These are phyloP conservation scores for Zeugodacus cucurbitae DNA, from an alignment of 1,140 invertebrate species.

Conservation along the genomic window DNA sequence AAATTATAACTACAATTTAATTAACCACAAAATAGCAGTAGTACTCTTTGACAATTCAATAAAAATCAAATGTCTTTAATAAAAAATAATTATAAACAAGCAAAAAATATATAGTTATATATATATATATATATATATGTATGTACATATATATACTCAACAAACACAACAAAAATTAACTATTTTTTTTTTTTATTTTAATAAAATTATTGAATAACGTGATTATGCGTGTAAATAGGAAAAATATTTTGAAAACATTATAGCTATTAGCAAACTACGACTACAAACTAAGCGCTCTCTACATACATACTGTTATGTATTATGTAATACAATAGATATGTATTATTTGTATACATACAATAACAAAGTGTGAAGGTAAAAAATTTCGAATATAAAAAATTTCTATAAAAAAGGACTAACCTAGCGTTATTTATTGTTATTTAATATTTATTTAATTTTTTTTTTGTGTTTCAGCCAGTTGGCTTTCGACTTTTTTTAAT, in stretches of 20 bases:
- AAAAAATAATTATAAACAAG: not conserved
- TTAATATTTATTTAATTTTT: not conserved
- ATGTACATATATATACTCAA: not conserved
- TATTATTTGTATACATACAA: not conserved
- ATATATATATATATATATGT: not conserved
- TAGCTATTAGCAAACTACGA: not conserved
- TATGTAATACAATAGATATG: constrained; percentile 13
- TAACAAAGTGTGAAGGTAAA: constrained; percentile 3
- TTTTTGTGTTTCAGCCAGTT: not conserved
- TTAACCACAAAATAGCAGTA: constrained; percentile 3
- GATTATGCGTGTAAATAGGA: constrained; percentile 14
- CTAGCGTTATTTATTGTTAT: not conserved
- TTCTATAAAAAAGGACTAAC: constrained; percentile 30
- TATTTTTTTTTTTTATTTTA: not conserved
- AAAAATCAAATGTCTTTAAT: not conserved
- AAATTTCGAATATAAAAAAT: constrained; percentile 32
- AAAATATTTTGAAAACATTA: constrained; percentile 12
- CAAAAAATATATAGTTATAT: not conserved
- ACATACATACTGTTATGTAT: not conserved
- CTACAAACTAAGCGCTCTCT: not conserved
- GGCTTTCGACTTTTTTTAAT: not conserved
- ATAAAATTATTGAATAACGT: not conserved
- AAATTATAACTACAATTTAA: constrained; percentile 28
- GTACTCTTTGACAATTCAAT: not conserved
- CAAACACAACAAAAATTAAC: constrained; percentile 36